Evolutionary conservation across 2,113 vertebrate genomes (phyloP).

Genomic region (Bubalus kerabau): DNA sequence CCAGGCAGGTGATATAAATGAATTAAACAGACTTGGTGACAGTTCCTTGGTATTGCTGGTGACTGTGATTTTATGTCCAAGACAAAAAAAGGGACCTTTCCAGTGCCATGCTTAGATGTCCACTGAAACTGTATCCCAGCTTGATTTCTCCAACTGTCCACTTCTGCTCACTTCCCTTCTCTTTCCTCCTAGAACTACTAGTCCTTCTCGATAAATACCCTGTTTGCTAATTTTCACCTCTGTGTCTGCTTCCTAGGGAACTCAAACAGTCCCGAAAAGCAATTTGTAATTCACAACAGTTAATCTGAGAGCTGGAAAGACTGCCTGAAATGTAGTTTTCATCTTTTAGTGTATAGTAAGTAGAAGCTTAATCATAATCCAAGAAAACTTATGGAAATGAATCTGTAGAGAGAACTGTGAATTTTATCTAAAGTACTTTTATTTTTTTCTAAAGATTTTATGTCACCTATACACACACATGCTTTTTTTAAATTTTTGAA

Average conservation of each 20-base stretch:
- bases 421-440: background rate
- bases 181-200: background rate
- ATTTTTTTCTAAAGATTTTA: background rate
- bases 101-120: background rate
- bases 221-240: background rate
- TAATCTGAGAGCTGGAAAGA: background rate
- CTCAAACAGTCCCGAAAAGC: background rate
- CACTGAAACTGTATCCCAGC: background rate
- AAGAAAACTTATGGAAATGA: background rate
- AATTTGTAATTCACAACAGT: background rate
- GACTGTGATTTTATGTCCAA: background rate
- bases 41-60: background rate
- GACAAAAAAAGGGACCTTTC: background rate
- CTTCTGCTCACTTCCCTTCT: fast-evolving
- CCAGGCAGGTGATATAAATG: too few species aligned
- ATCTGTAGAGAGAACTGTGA: background rate
- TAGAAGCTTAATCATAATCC: background rate
- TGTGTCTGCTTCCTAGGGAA: background rate
- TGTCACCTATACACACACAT: background rate
- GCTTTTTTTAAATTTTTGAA: background rate
- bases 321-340: background rate
- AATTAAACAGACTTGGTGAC: background rate
- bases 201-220: background rate
- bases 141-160: background rate
- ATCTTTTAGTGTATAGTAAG: background rate